Evolutionary conservation across 2,113 vertebrate genomes (phyloP).

Genomic region (Tamias sibiricus): DNA sequence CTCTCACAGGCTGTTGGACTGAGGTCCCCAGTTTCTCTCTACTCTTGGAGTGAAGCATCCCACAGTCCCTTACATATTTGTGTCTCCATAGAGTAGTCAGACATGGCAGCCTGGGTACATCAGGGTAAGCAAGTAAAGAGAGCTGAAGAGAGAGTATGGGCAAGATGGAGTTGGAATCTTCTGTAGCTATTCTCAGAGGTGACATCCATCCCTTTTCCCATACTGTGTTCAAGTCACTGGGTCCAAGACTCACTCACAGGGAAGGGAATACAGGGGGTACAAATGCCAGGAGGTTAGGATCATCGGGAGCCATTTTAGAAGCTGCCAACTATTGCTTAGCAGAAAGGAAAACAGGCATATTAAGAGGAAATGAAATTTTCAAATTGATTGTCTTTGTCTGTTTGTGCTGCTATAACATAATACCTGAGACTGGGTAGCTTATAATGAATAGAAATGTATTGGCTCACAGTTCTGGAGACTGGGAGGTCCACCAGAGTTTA

Average conservation of each 20-base stretch:
- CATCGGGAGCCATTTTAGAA: neutral
- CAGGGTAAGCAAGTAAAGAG: neutral
- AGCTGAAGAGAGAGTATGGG: neutral
- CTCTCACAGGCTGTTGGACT: no score
- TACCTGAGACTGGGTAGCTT: neutral
- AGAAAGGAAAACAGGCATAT: neutral
- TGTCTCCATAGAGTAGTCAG: neutral
- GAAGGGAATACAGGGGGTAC: neutral
- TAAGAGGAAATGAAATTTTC: neutral
- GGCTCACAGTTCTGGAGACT: no score
- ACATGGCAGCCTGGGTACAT: neutral
- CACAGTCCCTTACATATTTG: neutral
- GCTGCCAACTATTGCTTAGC: neutral
- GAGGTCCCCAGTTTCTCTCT: neutral
- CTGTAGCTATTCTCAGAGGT: no score
- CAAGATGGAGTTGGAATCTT: neutral
- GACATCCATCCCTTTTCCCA: neutral
- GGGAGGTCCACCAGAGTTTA: neutral
- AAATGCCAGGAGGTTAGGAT: neutral
- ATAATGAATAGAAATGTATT: neutral
- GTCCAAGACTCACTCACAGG: neutral
- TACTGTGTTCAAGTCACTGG: neutral
- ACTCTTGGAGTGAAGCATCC: neutral
- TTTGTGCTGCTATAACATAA: neutral
- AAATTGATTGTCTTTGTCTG: neutral